phyloP scores from a whole-genome alignment of 1,140 invertebrate genomes.

The Drosophila athabasca region DNA sequence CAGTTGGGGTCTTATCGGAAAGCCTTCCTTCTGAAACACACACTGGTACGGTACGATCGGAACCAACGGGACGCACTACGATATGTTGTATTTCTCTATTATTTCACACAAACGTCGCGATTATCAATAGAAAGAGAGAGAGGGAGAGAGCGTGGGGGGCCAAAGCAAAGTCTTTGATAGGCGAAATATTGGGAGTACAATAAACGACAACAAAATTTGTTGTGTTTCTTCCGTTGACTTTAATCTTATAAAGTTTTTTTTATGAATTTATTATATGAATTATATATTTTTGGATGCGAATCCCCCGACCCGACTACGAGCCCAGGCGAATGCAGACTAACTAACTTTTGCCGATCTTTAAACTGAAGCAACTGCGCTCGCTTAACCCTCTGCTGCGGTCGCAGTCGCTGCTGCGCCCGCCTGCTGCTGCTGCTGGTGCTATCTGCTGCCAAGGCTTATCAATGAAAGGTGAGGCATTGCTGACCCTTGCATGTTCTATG shows the following conservation, averaged over 20 bases:
- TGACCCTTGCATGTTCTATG: too few relatives aligned
- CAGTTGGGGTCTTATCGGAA: slow-evolving; percentile 27
- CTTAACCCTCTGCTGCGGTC: slow-evolving; percentile 67
- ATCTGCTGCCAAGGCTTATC: too few relatives aligned
- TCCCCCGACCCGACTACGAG: slow-evolving; percentile 60
- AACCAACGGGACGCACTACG: slow-evolving; percentile 10
- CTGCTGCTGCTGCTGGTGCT: too few relatives aligned
- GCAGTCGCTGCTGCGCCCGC: slow-evolving; percentile 13
- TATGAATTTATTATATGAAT: not conserved
- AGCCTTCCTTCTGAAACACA: slow-evolving; percentile 13
- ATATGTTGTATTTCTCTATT: slow-evolving; percentile 3
- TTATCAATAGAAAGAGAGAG: slow-evolving; percentile 14
- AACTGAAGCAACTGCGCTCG: slow-evolving; percentile 60
- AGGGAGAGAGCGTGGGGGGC: too few relatives aligned
- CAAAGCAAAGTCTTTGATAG: slow-evolving; percentile 36
- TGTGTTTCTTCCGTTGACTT: slow-evolving; percentile 19
- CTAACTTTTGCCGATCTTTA: slow-evolving; percentile 73
- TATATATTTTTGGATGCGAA: slow-evolving; percentile 6
- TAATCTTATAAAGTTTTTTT: slow-evolving; percentile 8
- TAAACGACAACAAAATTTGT: slow-evolving; percentile 8
- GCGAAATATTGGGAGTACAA: slow-evolving; percentile 13
- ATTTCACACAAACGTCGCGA: slow-evolving; percentile 33
- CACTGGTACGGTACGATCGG: slow-evolving; percentile 24
- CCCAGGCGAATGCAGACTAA: slow-evolving; percentile 75
- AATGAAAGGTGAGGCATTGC: too few relatives aligned